Percentiles rank a stretch among this genome's conserved stretches.
Conservation (phyloP, 2,797 vertebrate species). For the Graptemys geographica region DNA sequence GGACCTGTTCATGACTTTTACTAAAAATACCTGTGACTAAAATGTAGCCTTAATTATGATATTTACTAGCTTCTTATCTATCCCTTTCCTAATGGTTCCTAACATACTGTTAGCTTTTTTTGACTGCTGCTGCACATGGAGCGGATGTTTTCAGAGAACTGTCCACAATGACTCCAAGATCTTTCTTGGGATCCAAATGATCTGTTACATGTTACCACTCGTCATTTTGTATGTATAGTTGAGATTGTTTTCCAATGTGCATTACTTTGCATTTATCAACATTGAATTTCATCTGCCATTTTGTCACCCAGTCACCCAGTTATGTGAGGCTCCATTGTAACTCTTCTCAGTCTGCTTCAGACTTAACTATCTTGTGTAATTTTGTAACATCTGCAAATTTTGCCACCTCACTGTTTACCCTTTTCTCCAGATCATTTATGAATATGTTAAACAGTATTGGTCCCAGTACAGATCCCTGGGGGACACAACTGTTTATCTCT, state of each 20-base stretch:
- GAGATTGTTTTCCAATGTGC: not conserved
- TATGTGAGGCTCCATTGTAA: not conserved
- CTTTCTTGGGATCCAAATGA: not conserved
- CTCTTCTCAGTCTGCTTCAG: not conserved
- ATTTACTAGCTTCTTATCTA: not conserved
- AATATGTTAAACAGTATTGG: not conserved
- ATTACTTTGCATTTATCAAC: not conserved
- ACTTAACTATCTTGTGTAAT: not conserved
- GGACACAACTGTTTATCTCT: not conserved
- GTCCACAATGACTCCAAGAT: not conserved
- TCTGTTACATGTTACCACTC: too few relatives aligned
- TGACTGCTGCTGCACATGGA: not conserved
- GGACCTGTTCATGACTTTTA: too few relatives aligned
- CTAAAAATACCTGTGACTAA: too few relatives aligned
- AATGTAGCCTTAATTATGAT: too few relatives aligned
- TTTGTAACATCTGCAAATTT: not conserved
- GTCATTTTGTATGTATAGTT: not conserved
- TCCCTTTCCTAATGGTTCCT: not conserved
- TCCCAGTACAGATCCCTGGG: not conserved
- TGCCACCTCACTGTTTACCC: not conserved
- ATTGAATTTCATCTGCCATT: not conserved
- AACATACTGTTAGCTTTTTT: not conserved
- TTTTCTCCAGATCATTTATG: not conserved
- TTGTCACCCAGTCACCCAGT: not conserved
- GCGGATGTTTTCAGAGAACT: not conserved